Percentiles rank a stretch among this genome's conserved stretches.
Evolutionary conservation across 1,140 invertebrate species (phyloP).

Genomic region (Choristoneura fumiferana): DNA sequence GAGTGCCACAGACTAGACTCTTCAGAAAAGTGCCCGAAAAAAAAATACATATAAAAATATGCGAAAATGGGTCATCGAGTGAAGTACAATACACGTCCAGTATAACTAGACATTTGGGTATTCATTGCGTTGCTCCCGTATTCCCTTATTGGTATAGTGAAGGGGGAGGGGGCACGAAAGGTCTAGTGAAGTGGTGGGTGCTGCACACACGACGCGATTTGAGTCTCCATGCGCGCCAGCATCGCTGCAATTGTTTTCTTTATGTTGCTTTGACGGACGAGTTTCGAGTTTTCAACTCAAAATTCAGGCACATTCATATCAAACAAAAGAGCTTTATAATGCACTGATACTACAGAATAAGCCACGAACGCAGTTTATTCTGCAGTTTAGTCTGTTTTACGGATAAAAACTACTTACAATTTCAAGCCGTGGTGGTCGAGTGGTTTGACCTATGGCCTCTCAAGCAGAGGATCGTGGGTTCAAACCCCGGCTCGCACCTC

Average conservation of each 20-base stretch:
- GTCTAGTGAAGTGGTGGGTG: conserved; percentile 26
- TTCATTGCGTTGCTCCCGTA: conserved; percentile 13
- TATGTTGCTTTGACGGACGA: conserved; percentile 32
- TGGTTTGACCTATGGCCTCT: too few relatives aligned
- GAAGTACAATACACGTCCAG: conserved; percentile 48
- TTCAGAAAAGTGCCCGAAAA: conserved; percentile 49
- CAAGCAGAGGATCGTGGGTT: too few relatives aligned
- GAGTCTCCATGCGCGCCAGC: conserved; percentile 32
- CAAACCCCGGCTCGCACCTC: too few relatives aligned
- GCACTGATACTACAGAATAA: background rate
- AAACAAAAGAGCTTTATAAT: conserved; percentile 21
- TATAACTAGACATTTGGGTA: conserved; percentile 33
- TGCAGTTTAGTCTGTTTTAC: too few relatives aligned
- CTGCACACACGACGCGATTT: conserved; percentile 47
- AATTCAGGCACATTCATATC: conserved; percentile 27
- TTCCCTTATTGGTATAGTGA: background rate
- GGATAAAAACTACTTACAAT: too few relatives aligned
- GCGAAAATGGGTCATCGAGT: conserved; percentile 66
- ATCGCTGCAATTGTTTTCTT: conserved; percentile 47
- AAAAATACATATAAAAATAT: conserved; percentile 43
- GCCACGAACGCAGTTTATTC: background rate
- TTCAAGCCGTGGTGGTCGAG: too few relatives aligned
- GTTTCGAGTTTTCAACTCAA: conserved; percentile 28
- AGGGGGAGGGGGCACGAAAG: conserved; percentile 27
- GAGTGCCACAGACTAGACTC: conserved; percentile 37